A percentile compares a stretch with the other conserved stretches of the same genome.
Conservation (phyloP, 2,797 vertebrate species). For the Sebastes taczanowskii region DNA sequence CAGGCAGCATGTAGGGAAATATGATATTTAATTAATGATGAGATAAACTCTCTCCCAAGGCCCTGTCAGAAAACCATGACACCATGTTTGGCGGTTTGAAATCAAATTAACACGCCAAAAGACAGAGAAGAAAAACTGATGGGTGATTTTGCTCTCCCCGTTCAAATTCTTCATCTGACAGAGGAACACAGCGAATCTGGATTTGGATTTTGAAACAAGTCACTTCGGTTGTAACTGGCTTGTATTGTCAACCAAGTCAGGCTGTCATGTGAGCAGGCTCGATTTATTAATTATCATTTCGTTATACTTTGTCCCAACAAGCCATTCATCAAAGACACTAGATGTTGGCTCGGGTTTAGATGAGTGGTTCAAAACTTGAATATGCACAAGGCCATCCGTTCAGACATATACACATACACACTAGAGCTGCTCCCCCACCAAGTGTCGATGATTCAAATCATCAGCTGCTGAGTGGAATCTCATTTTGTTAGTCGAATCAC, state of each 20-base stretch:
- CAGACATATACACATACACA: neutral
- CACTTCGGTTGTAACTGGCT: conserved; percentile 77
- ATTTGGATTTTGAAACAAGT: conserved; percentile 88
- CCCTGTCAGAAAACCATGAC: conserved; percentile 98
- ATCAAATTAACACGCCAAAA: conserved; percentile 91
- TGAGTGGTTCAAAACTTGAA: neutral
- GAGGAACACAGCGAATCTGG: conserved; percentile 86
- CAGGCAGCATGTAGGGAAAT: conserved; percentile 98
- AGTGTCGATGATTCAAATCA: neutral
- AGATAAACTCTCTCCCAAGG: conserved; percentile 99
- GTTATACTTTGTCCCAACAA: conserved; percentile 10
- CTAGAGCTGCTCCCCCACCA: too few relatives aligned
- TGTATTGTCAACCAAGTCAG: conserved; percentile 8
- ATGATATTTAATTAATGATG: conserved; percentile 99
- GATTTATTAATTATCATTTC: conserved; percentile 18
- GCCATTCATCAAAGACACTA: conserved; percentile 1
- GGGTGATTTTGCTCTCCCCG: conserved; percentile 78
- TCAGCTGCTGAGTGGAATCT: neutral
- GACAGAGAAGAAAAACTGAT: conserved; percentile 74
- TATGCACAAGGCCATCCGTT: neutral
- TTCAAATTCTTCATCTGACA: conserved; percentile 89
- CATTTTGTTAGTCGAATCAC: neutral
- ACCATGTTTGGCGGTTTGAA: conserved; percentile 98
- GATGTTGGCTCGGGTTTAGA: neutral
- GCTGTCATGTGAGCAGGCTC: neutral